These are phyloP conservation scores for Melanotaenia boesemani DNA, from an alignment of 2,797 vertebrate species.

Conservation along the genomic window DNA sequence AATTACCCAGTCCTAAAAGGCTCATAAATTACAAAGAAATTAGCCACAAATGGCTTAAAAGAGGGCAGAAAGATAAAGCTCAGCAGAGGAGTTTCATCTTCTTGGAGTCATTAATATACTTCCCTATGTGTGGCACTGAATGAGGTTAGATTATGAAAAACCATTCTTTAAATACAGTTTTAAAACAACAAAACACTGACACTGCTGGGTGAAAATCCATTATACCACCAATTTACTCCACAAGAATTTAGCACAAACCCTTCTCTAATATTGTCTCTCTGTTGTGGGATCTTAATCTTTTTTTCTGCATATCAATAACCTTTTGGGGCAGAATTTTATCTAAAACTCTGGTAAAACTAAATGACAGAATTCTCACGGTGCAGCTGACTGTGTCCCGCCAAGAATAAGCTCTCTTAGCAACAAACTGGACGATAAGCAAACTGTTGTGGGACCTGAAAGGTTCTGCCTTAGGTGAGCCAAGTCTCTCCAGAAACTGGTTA, in stretches of 20 bases:
- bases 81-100: conserved; percentile 31
- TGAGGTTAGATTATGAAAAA: neutral
- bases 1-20: conserved; percentile 63
- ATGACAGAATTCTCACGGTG: too few species aligned
- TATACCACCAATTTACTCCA: conserved; percentile 16
- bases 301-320: too few species aligned
- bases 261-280: too few species aligned
- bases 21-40: conserved; percentile 50
- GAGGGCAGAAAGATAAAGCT: conserved; percentile 25
- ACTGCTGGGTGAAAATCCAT: conserved; percentile 21
- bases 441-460: too few species aligned
- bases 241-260: neutral
- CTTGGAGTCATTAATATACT: conserved; percentile 30
- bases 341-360: too few species aligned
- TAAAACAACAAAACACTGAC: neutral
- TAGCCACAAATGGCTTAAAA: conserved; percentile 46
- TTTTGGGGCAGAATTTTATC: too few species aligned
- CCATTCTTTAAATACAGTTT: neutral
- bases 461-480: too few species aligned
- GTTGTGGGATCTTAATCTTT: too few species aligned
- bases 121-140: conserved; percentile 10
- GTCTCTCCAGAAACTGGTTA: too few species aligned
- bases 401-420: too few species aligned
- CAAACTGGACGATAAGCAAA: too few species aligned
- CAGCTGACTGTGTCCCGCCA: too few species aligned